Conservation (phyloP, 2,113 vertebrate species). For the Mus musculus region GRCm39 chr10:80753001-80753500, state of each 20-base stretch:
- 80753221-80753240: not conserved
- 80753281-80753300: not conserved
- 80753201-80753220: not conserved
- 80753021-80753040: too few relatives aligned
- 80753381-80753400: not conserved
- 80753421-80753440: not conserved
- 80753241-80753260: not conserved
- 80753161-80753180: not conserved
- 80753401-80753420: not conserved
- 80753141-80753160: not conserved
- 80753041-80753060: too few relatives aligned
- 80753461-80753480: not conserved
- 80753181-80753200: not conserved
- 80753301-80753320: too few relatives aligned
- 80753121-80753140: not conserved
- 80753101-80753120: not conserved
- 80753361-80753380: not conserved
- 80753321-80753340: not conserved
- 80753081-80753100: not conserved
- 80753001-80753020: too few relatives aligned
- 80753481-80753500: rapidly evolving
- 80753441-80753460: not conserved
- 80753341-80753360: not conserved
- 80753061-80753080: too few relatives aligned
- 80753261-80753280: too few relatives aligned